phyloP scores from a whole-genome alignment of 2,888 invertebrate genomes.

The Euplagia quadripunctaria region DNA sequence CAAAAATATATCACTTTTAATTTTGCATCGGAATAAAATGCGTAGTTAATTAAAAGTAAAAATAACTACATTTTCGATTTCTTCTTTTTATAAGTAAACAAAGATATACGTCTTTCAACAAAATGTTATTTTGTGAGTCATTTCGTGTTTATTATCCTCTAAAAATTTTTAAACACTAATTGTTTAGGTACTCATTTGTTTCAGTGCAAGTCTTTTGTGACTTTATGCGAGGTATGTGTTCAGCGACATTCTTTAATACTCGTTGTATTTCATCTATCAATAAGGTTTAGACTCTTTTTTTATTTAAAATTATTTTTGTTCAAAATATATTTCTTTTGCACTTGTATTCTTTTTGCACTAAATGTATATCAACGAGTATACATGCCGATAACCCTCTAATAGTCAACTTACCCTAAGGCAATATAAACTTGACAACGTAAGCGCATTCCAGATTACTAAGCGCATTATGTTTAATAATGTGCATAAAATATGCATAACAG shows the following conservation, averaged over 20 bases:
- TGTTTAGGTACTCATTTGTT: background rate
- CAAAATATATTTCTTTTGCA: too few species aligned
- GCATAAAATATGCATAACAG: constrained; percentile 1
- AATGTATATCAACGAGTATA: too few species aligned
- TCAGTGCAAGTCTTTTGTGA: background rate
- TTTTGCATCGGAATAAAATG: background rate
- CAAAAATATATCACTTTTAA: background rate
- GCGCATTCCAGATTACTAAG: background rate
- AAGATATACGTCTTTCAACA: background rate
- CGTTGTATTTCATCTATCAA: background rate
- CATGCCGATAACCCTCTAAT: too few species aligned
- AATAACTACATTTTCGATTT: background rate
- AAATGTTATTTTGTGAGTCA: background rate
- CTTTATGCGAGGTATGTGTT: background rate
- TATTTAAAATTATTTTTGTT: too few species aligned
- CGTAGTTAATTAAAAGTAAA: background rate
- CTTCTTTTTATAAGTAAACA: background rate
- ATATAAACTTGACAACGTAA: background rate
- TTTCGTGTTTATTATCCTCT: background rate
- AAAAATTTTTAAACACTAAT: background rate
- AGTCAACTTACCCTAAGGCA: background rate
- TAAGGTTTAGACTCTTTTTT: too few species aligned
- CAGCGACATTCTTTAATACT: background rate
- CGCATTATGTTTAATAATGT: constrained; percentile 4
- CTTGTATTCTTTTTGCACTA: too few species aligned